These are phyloP conservation scores for Nephrotoma appendiculata DNA, from an alignment of 2,888 invertebrate genomes.

Conservation along the genomic window DNA sequence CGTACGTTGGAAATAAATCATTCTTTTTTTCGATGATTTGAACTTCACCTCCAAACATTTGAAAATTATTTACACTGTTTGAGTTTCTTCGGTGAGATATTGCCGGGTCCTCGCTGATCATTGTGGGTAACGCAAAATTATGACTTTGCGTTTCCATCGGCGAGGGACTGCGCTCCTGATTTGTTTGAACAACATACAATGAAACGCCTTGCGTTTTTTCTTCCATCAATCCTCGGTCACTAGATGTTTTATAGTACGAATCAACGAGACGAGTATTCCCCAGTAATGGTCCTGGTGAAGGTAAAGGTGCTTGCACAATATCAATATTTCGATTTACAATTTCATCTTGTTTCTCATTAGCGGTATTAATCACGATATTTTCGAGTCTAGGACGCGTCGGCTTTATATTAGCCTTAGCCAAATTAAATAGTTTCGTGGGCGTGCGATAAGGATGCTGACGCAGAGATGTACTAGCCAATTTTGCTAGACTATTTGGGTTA, in stretches of 20 bases:
- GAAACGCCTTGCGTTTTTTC: conserved; percentile 16
- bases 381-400: conserved; percentile 38
- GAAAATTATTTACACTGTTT: conserved; percentile 28
- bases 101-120: neutral
- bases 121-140: neutral
- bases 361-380: conserved; percentile 33
- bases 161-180: neutral
- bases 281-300: conserved; percentile 68
- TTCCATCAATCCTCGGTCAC: conserved; percentile 13
- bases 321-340: conserved; percentile 17
- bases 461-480: conserved; percentile 28
- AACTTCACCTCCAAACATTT: conserved; percentile 64
- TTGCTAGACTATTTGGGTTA: conserved; percentile 25
- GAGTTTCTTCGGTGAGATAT: conserved; percentile 3
- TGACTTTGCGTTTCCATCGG: neutral
- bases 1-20: conserved; percentile 11
- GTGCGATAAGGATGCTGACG: conserved; percentile 28
- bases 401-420: conserved; percentile 23
- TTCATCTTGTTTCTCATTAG: neutral
- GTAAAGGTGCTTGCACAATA: conserved; percentile 39
- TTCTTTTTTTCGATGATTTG: conserved; percentile 25
- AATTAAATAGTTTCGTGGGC: conserved; percentile 21
- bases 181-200: neutral
- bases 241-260: conserved; percentile 32
- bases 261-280: conserved; percentile 73